A percentile compares a stretch with the other conserved stretches of the same genome.
Evolutionary conservation across 2,888 invertebrate species (phyloP).

Genomic region (Dryobota labecula): DNA sequence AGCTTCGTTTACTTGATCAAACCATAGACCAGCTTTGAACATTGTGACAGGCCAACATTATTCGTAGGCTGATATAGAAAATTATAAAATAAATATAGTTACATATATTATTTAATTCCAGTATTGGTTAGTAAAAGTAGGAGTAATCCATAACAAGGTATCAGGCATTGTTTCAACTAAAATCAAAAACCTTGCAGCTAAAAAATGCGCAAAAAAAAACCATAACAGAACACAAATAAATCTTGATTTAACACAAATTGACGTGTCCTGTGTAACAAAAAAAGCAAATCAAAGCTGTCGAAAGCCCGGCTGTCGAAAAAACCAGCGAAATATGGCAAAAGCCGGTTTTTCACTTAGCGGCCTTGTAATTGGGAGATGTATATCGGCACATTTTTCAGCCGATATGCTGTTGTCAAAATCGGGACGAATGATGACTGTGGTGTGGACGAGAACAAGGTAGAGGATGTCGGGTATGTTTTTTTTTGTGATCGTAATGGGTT

Average conservation of each 20-base stretch:
- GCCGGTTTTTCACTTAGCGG: conserved; percentile 75
- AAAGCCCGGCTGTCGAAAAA: conserved; percentile 70
- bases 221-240: conserved; percentile 56
- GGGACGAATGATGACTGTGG: conserved; percentile 44
- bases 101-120: not conserved
- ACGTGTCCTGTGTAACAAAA: conserved; percentile 53
- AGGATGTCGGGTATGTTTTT: not conserved
- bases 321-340: conserved; percentile 65
- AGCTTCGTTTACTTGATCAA: too few species aligned
- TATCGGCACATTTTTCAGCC: conserved; percentile 82
- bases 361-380: conserved; percentile 83
- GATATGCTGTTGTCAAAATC: conserved; percentile 66
- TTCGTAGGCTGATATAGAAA: not conserved
- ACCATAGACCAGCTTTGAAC: too few species aligned
- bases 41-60: not conserved
- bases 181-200: not conserved
- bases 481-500: conserved; percentile 12
- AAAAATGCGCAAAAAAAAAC: conserved; percentile 22
- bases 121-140: not conserved
- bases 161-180: not conserved
- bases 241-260: conserved; percentile 62
- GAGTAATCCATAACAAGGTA: not conserved
- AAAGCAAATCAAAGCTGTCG: conserved; percentile 69
- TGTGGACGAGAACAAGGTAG: conserved; percentile 56
- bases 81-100: not conserved